Base-by-base conservation (phyloP, 2,113 vertebrate species). In the Amblyornis subalaris region DNA sequence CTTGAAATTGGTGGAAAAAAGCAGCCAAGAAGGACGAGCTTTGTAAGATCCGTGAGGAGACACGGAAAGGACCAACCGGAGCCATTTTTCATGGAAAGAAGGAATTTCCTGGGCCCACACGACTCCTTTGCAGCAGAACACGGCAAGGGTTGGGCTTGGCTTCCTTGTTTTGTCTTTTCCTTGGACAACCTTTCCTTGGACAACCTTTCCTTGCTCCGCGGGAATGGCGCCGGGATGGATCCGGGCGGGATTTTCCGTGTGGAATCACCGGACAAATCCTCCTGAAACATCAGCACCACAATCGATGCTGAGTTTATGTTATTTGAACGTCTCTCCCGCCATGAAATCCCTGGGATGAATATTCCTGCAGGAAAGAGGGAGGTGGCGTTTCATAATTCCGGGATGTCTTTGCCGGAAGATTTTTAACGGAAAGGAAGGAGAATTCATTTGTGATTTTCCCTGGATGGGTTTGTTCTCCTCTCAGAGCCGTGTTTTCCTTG, bases 161-260 rank as follows among this genome's bases (percentile, higher is more conserved):
- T 66, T 50, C 42, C 29, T 9, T 19, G 47, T 12, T 65, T 9
- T 0, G 2, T 7, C n/a, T 66, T 57, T 86, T 73, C 74, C 57
- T 58, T 36, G 72, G 28, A 40, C 12, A 13, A 1, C 17, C 40
- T 73, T 35, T n/a, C 51, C 40, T 20, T 10, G n/a, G n/a, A n/a
- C n/a, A n/a, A n/a, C n/a, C n/a, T n/a, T 14, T 42, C 14, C 0
- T 24, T 44, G 50, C 50, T n/a, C n/a, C n/a, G n/a, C 0, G 1
- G 62, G 67, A 64, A 31, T 4, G 6, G 42, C 3, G 0, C 47
- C 0, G 6, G 26, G 58, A n/a, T 36, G 73, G 75, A n/a, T 70
- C 54, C 42, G 3, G 7, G 21, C 16, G 3, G 8, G 7, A 3
- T 84, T 85, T 77, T 13, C 72, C 9, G 6, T 2, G 28, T 36